A percentile compares a stretch with the other conserved stretches of the same genome.
These are phyloP conservation scores for Porites rus DNA, from an alignment of 92 coral and sea anemone species.

Conservation along the genomic window DNA sequence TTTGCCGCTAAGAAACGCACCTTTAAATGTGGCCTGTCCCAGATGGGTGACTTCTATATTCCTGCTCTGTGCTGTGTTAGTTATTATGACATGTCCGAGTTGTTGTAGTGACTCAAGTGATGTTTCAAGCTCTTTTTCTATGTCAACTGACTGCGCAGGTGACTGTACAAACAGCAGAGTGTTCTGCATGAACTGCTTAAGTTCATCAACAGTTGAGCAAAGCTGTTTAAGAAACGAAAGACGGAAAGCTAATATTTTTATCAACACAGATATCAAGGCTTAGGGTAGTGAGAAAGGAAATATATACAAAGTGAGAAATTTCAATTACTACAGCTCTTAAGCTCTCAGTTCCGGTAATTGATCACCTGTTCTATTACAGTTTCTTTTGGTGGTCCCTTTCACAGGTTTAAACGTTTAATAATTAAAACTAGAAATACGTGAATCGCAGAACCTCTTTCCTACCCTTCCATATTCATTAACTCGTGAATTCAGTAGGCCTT, in stretches of 20 bases:
- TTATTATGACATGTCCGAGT: conserved; percentile 67
- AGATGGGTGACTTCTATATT: conserved; percentile 73
- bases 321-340: too few species aligned
- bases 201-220: conserved; percentile 71
- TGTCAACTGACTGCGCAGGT: conserved; percentile 26
- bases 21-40: conserved; percentile 95
- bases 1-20: conserved; percentile 18
- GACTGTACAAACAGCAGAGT: conserved; percentile 89
- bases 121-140: conserved; percentile 3
- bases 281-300: too few species aligned
- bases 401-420: too few species aligned
- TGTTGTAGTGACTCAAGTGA: conserved; percentile 17
- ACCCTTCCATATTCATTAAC: too few species aligned
- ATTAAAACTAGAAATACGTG: too few species aligned
- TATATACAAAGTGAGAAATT: too few species aligned
- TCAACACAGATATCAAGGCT: too few species aligned
- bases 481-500: too few species aligned
- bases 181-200: conserved; percentile 63
- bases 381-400: too few species aligned
- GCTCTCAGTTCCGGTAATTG: too few species aligned
- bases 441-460: too few species aligned
- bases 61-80: conserved; percentile 1
- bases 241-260: background rate
- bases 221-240: conserved; percentile 54
- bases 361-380: too few species aligned